Conservation (phyloP, 2,797 vertebrate species). For the Oryzias sinensis region DNA sequence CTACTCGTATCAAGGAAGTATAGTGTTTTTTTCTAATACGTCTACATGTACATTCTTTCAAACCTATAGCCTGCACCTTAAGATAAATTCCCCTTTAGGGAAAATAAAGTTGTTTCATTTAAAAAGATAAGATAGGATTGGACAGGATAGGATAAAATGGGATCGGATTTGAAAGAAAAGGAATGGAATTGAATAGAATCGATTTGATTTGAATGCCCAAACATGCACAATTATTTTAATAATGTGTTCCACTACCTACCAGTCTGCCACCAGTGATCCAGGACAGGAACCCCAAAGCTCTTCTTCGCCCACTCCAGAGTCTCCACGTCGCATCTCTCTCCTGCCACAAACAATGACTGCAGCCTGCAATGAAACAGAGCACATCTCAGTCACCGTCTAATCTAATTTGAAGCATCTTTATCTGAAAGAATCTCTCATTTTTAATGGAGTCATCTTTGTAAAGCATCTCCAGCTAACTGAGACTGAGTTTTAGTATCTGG, state of each 20-base stretch:
- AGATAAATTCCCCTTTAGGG: too few species aligned
- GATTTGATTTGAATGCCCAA: background rate
- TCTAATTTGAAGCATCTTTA: background rate
- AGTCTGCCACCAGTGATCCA: slow-evolving; percentile 99
- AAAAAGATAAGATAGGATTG: too few species aligned
- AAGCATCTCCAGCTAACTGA: background rate
- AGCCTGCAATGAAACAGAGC: slow-evolving; percentile 74
- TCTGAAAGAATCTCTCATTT: background rate
- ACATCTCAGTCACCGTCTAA: background rate
- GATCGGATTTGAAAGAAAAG: background rate
- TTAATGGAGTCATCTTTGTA: background rate
- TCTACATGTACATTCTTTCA: too few species aligned
- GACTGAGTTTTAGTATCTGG: slow-evolving; percentile 3
- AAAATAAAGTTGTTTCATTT: too few species aligned
- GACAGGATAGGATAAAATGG: background rate
- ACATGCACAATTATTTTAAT: background rate
- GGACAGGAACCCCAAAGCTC: slow-evolving; percentile 88
- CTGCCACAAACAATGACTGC: slow-evolving; percentile 88
- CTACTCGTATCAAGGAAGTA: too few species aligned
- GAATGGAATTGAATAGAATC: background rate
- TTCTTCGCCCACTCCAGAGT: slow-evolving; percentile 92
- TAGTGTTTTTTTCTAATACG: too few species aligned
- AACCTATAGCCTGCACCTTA: too few species aligned
- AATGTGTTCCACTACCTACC: slow-evolving; percentile 73
- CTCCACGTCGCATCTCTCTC: slow-evolving; percentile 92